Evolutionary conservation across 2,888 invertebrate species (phyloP), one percentile per base, ranked within the genome.

Genomic region (Thereva nobilitata): DNA sequence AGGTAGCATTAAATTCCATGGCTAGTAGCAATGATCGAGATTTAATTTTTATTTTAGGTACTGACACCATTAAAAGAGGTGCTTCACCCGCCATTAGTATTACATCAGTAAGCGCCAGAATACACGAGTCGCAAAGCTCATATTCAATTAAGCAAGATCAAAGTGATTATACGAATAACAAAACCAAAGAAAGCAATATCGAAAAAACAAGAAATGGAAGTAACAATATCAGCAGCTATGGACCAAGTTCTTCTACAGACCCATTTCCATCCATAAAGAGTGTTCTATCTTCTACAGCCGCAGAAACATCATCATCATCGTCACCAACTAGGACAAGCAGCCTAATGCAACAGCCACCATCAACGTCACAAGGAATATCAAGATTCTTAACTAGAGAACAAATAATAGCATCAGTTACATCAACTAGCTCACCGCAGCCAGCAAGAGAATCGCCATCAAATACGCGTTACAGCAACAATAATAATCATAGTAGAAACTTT

Each of bases 51-150:
- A 23, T 40, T 55, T 5, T 40, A 81, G 81, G 81, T 74, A 80
- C 81, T 75, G 81, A 81, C 74, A 81, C 81, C 70, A 80, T 81
- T 68, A 81, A 81, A 72, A 78, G 81, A 64, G 81, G 81, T 72
- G 77, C 77, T 63, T 81, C 81, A 67, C 81, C 81, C 65, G 76
- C 76, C 55, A 65, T 66, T 12, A 72, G 71, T 52, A 68, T 70
- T 38, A 66, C 67, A 34, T 80, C 81, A 55, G 76, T 77, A 73
- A 78, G 78, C 68, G 74, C 75, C 63, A 78, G 75, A 71, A 74
- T 80, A 41, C 76, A 78, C 70, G 81, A 81, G 72, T 78, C 79
- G 68, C 74, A 75, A 73, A 81, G 78, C 71, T 76, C 79, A 66
- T 80, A 79, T 70, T 76, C 79, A 67, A 74, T 79, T 12, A 77